These are phyloP conservation scores for Halcyon smyrnensis DNA, from an alignment of 2,797 vertebrate genomes.

Conservation along the genomic window DNA sequence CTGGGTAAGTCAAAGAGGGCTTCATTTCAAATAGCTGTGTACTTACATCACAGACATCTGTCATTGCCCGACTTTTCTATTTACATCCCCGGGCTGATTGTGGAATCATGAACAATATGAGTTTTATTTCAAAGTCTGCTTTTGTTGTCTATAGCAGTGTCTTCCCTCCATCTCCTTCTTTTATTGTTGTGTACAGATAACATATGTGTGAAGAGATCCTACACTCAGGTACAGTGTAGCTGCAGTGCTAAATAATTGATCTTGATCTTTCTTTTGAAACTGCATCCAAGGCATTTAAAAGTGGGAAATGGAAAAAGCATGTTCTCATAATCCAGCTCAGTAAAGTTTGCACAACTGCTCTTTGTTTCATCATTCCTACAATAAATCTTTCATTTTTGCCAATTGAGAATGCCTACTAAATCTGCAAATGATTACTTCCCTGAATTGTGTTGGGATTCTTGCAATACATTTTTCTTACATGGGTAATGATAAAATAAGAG, in stretches of 20 bases:
- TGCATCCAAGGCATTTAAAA: conserved; percentile 71
- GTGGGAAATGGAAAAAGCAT: conserved; percentile 79
- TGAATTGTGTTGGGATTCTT: conserved; percentile 68
- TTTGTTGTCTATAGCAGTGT: not conserved
- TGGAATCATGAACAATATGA: conserved; percentile 4
- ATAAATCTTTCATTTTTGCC: conserved; percentile 81
- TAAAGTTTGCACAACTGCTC: conserved; percentile 82
- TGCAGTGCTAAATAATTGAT: conserved; percentile 62
- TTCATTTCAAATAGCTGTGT: conserved; percentile 14
- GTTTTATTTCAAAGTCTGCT: conserved; percentile 34
- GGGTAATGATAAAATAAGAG: conserved; percentile 73
- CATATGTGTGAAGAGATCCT: conserved; percentile 59
- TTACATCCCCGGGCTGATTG: not conserved
- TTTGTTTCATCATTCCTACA: conserved; percentile 80
- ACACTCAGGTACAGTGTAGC: conserved; percentile 48
- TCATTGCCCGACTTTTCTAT: not conserved
- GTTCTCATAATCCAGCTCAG: conserved; percentile 76
- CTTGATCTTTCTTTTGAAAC: conserved; percentile 67
- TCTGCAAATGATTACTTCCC: conserved; percentile 82
- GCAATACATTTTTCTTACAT: conserved; percentile 75
- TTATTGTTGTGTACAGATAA: conserved; percentile 65
- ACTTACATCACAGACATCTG: conserved; percentile 20
- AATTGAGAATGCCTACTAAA: conserved; percentile 72
- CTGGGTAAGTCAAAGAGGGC: not conserved
- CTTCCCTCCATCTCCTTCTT: not conserved